These are phyloP conservation scores for Echinops telfairi DNA, from an alignment of 2,113 vertebrate genomes.

Conservation along the genomic window DNA sequence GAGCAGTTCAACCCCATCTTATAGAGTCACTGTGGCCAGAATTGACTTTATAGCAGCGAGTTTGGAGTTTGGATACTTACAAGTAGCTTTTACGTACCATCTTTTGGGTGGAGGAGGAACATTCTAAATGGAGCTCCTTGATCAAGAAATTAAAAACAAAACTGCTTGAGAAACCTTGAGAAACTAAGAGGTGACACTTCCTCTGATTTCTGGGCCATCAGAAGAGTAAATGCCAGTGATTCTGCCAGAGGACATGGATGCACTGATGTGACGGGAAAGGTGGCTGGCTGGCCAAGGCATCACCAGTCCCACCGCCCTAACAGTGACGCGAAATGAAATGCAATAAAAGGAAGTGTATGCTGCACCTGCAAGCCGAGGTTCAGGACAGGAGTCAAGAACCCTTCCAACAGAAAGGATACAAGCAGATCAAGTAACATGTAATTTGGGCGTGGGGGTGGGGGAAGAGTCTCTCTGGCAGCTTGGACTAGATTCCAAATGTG, in stretches of 20 bases:
- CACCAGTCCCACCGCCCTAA: not conserved
- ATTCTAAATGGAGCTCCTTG: not conserved
- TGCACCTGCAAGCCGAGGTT: not conserved
- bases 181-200: not conserved
- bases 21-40: too few relatives aligned
- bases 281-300: not conserved
- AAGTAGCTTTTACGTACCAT: not conserved
- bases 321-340: not conserved
- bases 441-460: too few relatives aligned
- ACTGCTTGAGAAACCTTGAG: not conserved
- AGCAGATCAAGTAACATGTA: not conserved
- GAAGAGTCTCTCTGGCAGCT: not conserved
- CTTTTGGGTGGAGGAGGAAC: not conserved
- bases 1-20: too few relatives aligned
- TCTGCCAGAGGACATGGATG: not conserved
- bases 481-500: conserved; percentile 27
- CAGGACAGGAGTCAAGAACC: not conserved
- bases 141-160: not conserved
- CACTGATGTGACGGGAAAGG: not conserved
- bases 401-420: not conserved
- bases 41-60: too few relatives aligned
- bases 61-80: too few relatives aligned
- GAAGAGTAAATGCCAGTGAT: not conserved
- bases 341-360: not conserved
- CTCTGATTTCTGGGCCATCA: not conserved